Base-by-base conservation (phyloP, 2,797 vertebrate species). In the Neomorphus geoffroyi region DNA sequence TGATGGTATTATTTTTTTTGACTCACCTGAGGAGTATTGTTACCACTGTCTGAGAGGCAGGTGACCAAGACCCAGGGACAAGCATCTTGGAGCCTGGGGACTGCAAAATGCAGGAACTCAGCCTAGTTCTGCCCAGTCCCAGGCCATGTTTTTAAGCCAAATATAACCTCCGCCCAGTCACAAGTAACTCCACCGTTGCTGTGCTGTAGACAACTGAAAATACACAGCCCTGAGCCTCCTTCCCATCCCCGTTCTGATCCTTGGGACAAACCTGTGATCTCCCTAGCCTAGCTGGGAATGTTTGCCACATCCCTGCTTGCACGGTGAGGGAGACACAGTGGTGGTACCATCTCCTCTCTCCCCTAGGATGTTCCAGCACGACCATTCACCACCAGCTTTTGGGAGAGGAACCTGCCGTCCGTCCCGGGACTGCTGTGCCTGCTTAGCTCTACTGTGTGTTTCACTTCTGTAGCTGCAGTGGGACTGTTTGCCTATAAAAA, bases 391-490 rank as follows among this genome's bases (percentile, higher is more conserved):
- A 96, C 73, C 45, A 98, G 71, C 43, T 98, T 98, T 95, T 98
- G 97, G 97, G 98, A 98, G 73, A 98, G 98, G 82, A 97, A 98
- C 87, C 96, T 98, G 57, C 98, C 98, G 0, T 98, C 98, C 0
- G 96, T 97, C 1, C 41, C 87, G 0, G 98, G 98, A 79, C 92
- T 98, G 41, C 86, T 98, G 82, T 97, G 92, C 94, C 95, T 98
- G 67, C 41, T 98, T 57, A 96, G 98, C 75, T 94, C 93, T 71
- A 96, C 98, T 6, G 11, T 93, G 41, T 95, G 96, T 10, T 26
- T 97, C 81, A 90, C 96, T 35, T 97, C 97, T 2, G 51, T 97
- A 74, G 96, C 97, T 89, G 95, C 96, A 39, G 58, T 71, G 0
- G 97, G 77, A 60, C 51, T 98, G 45, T 74, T 96, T 30, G 93